These are phyloP conservation scores for Silvanus unidentatus DNA, from an alignment of 2,888 invertebrate species.

Conservation along the genomic window DNA sequence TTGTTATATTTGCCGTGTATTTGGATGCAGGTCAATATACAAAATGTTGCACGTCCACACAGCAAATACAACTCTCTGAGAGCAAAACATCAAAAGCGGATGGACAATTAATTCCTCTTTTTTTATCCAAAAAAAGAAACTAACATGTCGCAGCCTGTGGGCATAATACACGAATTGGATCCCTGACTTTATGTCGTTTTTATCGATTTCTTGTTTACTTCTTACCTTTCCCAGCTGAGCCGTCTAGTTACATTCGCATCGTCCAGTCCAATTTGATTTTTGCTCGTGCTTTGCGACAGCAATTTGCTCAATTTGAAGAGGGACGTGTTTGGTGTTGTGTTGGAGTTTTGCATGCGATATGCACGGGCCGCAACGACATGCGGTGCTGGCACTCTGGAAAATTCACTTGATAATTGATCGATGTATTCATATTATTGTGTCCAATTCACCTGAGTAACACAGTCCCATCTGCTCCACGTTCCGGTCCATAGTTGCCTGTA, in stretches of 20 bases:
- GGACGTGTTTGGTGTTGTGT: conserved; percentile 40
- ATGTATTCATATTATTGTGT: too few species aligned
- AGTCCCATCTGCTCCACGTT: conserved; percentile 54
- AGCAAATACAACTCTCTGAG: too few species aligned
- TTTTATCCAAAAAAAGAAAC: too few species aligned
- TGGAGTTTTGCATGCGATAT: conserved; percentile 48
- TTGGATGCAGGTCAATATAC: too few species aligned
- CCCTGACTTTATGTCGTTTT: too few species aligned
- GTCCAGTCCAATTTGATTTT: conserved; percentile 45
- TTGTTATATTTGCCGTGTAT: too few species aligned
- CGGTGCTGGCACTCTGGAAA: conserved; percentile 52
- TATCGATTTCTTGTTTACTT: too few species aligned
- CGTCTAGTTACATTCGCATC: conserved; percentile 50
- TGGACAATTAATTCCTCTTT: too few species aligned
- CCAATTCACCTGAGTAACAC: conserved; percentile 58
- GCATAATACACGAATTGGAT: too few species aligned
- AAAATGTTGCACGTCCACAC: too few species aligned
- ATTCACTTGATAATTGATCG: not conserved
- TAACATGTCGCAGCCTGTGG: too few species aligned
- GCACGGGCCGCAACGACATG: conserved; percentile 54
- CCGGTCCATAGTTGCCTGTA: conserved; percentile 45
- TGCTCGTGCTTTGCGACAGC: conserved; percentile 51
- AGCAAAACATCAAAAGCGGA: too few species aligned
- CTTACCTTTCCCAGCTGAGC: conserved; percentile 61
- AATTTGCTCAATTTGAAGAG: conserved; percentile 53